These are phyloP conservation scores for Nyctibius bracteatus DNA, from an alignment of 2,113 vertebrate genomes.

Conservation along the genomic window DNA sequence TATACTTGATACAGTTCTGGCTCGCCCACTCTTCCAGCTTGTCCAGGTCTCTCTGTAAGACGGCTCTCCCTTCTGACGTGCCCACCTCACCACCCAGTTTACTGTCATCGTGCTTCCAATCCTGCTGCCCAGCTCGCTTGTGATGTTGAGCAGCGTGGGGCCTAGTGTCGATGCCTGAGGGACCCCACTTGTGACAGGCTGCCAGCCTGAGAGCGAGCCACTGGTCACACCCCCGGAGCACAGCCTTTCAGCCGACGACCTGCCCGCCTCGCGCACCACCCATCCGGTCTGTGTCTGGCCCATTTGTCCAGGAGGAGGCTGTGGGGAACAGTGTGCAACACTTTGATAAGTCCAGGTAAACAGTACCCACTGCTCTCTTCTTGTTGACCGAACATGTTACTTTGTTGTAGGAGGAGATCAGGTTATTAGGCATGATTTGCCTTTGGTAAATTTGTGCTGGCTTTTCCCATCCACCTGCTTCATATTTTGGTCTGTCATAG, in stretches of 20 bases:
- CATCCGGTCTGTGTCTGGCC: neutral
- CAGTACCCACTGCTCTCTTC: neutral
- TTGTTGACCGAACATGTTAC: neutral
- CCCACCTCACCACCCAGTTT: neutral
- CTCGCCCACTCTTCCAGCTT: neutral
- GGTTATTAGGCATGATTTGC: neutral
- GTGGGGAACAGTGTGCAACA: too few species aligned
- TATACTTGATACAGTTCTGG: neutral
- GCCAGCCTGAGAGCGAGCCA: neutral
- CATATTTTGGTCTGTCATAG: neutral
- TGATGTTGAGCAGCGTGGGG: neutral
- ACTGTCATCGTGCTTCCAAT: too few species aligned
- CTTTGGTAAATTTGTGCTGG: neutral
- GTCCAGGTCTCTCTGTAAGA: neutral
- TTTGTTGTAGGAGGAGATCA: neutral
- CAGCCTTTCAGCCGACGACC: neutral
- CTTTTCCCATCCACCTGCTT: neutral
- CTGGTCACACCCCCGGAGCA: accelerated
- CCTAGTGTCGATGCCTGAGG: neutral
- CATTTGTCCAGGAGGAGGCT: neutral
- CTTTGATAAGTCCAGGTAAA: neutral
- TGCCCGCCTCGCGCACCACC: accelerated
- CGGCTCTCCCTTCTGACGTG: neutral
- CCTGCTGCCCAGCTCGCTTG: neutral
- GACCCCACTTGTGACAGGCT: neutral